Conservation (phyloP, 2,888 invertebrate genomes). For the Melitaea athalia region DNA sequence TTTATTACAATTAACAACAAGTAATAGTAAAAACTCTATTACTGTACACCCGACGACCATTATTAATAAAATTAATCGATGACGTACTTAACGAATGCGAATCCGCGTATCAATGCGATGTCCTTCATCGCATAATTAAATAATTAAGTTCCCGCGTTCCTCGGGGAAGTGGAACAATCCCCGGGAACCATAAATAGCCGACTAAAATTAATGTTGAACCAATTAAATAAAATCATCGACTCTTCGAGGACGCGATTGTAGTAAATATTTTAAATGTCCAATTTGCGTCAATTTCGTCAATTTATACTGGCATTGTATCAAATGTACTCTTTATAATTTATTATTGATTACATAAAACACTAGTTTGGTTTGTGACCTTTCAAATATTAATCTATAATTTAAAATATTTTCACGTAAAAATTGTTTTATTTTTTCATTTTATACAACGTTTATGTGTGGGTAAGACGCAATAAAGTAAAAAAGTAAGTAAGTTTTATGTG, state of each 20-base stretch:
- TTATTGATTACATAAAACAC: too few species aligned
- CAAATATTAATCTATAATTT: too few species aligned
- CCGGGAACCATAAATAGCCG: neutral
- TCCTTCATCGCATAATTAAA: neutral
- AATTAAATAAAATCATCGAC: slow-evolving; percentile 13
- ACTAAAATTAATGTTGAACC: slow-evolving; percentile 8
- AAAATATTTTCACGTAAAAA: too few species aligned
- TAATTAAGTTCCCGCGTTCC: neutral
- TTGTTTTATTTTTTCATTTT: too few species aligned
- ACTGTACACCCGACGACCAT: neutral
- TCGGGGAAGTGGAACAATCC: neutral
- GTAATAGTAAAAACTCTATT: too few species aligned
- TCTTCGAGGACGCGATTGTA: neutral
- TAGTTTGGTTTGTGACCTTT: neutral
- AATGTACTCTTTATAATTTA: too few species aligned
- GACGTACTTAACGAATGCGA: neutral
- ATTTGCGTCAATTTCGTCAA: slow-evolving; percentile 17
- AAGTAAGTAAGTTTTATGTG: too few species aligned
- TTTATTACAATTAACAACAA: too few species aligned
- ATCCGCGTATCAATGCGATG: neutral
- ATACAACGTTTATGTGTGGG: too few species aligned
- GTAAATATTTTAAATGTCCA: slow-evolving; percentile 16
- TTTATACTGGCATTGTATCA: slow-evolving; percentile 11
- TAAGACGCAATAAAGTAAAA: too few species aligned
- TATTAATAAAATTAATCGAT: neutral